Conservation (phyloP, 2,797 vertebrate genomes). For the Aselliscus stoliczkanus region DNA sequence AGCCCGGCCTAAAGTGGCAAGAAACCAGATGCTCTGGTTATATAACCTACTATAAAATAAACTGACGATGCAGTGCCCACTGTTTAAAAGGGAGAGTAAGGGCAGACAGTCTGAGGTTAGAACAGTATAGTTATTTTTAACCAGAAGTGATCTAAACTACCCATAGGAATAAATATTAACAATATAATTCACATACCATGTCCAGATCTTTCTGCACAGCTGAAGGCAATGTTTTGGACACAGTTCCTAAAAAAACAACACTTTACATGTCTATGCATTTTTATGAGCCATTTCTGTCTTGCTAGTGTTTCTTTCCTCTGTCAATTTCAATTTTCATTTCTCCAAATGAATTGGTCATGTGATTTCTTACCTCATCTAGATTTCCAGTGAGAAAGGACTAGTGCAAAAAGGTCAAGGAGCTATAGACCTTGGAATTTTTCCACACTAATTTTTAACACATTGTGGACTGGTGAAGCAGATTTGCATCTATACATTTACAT, state of each 20-base stretch:
- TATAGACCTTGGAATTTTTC: neutral
- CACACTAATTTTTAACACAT: too few relatives aligned
- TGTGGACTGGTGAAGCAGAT: too few relatives aligned
- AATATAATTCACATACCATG: slow-evolving; percentile 44
- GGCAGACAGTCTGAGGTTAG: neutral
- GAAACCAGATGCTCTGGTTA: slow-evolving; percentile 50
- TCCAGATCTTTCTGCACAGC: slow-evolving; percentile 40
- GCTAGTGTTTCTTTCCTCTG: slow-evolving; percentile 34
- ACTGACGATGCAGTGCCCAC: neutral
- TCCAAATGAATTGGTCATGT: neutral
- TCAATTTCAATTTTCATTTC: slow-evolving; percentile 14
- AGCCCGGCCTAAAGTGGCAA: neutral
- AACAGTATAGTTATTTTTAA: slow-evolving; percentile 54
- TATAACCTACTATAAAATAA: slow-evolving; percentile 45
- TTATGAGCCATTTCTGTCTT: slow-evolving; percentile 44
- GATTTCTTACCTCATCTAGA: neutral
- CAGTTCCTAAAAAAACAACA: slow-evolving; percentile 44
- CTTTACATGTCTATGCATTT: slow-evolving; percentile 47
- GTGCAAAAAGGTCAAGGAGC: neutral
- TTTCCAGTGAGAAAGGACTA: slow-evolving; percentile 37
- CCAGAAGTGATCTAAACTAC: slow-evolving; percentile 47
- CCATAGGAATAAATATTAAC: slow-evolving; percentile 51
- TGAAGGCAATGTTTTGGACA: slow-evolving; percentile 48
- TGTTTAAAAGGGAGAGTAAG: slow-evolving; percentile 32
- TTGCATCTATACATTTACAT: too few relatives aligned